phyloP scores from a whole-genome alignment of 2,797 vertebrate genomes.

The Leptoclinus maculatus region DNA sequence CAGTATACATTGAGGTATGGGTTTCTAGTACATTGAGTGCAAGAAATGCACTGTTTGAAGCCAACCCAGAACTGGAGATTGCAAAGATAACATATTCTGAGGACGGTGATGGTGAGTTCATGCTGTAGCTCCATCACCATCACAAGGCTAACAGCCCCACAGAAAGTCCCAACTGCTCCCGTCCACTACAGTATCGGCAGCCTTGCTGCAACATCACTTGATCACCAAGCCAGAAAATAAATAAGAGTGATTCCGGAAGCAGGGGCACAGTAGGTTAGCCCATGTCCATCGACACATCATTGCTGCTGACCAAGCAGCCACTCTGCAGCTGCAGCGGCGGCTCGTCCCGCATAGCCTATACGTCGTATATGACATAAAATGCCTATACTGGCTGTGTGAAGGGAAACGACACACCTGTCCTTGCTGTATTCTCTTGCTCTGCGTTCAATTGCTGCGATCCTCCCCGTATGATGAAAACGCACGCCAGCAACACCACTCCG shows the following conservation, averaged over 20 bases:
- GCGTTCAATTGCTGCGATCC: constrained; percentile 51
- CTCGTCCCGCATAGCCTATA: constrained; percentile 45
- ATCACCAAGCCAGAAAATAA: constrained; percentile 41
- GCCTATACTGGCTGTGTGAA: constrained; percentile 13
- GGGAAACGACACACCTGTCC: constrained; percentile 58
- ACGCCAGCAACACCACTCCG: constrained; percentile 51
- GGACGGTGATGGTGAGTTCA: constrained; percentile 18
- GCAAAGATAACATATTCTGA: constrained; percentile 33
- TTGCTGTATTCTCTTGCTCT: constrained; percentile 12
- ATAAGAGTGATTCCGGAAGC: constrained; percentile 49
- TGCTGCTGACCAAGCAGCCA: constrained; percentile 75
- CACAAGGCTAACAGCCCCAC: constrained; percentile 25
- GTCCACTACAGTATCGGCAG: constrained; percentile 29
- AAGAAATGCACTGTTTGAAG: constrained; percentile 15
- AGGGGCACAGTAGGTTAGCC: constrained; percentile 39
- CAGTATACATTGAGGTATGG: background rate
- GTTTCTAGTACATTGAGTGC: background rate
- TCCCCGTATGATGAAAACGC: constrained; percentile 24
- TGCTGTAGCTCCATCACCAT: constrained; percentile 15
- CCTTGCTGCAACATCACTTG: constrained; percentile 48
- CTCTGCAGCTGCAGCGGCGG: constrained; percentile 62
- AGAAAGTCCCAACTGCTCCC: constrained; percentile 45
- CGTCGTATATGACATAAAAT: constrained; percentile 27
- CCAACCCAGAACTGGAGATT: constrained; percentile 31
- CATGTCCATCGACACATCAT: constrained; percentile 58